Evolutionary conservation across 2,797 vertebrate species (phyloP).

Genomic region (Psittacula echo): DNA sequence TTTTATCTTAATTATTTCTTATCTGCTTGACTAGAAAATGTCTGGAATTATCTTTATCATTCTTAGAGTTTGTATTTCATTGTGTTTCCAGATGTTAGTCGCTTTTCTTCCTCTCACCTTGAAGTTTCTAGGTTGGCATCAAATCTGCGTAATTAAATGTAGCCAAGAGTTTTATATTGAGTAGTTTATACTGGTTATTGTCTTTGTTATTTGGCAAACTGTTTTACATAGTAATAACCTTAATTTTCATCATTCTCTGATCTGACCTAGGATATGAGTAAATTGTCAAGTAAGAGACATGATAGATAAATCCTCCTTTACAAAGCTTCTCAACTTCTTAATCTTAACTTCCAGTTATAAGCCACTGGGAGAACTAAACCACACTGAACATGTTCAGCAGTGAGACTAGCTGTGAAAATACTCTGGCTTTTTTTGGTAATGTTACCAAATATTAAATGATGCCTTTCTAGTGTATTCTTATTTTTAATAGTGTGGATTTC

Average conservation of each 20-base stretch:
- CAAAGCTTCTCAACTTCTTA: constrained; percentile 36
- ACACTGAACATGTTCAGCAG: constrained; percentile 33
- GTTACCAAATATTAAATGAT: constrained; percentile 43
- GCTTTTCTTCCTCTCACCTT: background rate
- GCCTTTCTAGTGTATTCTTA: background rate
- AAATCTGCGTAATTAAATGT: background rate
- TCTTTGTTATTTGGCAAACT: background rate
- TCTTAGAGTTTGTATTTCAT: background rate
- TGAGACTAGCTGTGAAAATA: constrained; percentile 50
- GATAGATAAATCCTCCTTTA: background rate
- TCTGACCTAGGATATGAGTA: background rate
- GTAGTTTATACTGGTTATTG: background rate
- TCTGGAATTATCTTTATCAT: background rate
- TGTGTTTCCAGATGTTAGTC: background rate
- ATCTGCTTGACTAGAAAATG: background rate
- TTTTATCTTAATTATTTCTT: background rate
- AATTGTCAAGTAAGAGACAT: background rate
- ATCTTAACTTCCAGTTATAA: constrained; percentile 58
- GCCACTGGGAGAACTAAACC: constrained; percentile 47
- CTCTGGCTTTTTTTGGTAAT: constrained; percentile 34
- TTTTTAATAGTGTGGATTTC: background rate
- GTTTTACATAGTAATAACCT: background rate
- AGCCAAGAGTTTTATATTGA: background rate
- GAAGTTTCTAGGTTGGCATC: background rate
- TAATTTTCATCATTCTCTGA: background rate